Evolutionary conservation across 2,797 vertebrate genomes (phyloP).

Genomic region (Centroberyx gerrardi): DNA sequence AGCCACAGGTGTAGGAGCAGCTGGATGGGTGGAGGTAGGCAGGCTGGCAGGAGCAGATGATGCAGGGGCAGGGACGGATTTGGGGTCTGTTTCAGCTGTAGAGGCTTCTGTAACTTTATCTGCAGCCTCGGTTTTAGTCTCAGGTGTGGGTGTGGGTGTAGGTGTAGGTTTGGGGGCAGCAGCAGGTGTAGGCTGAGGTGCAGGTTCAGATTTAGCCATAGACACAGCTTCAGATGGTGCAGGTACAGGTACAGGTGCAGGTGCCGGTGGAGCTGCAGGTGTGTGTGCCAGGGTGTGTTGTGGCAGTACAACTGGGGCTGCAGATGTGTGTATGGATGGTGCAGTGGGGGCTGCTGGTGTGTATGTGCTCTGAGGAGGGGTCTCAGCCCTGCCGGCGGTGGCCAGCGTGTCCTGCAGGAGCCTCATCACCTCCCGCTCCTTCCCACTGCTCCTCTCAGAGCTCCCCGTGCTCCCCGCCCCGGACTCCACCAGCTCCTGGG

Average conservation of each 20-base stretch:
- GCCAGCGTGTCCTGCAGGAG: conserved; percentile 96
- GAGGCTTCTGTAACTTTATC: conserved; percentile 42
- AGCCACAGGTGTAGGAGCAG: conserved; percentile 40
- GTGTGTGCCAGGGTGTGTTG: conserved; percentile 54
- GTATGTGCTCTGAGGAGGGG: conserved; percentile 53
- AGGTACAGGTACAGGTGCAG: background rate
- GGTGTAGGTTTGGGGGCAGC: conserved; percentile 30
- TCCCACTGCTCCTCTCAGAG: conserved; percentile 85
- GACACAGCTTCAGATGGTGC: conserved; percentile 29
- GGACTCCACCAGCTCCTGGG: conserved; percentile 97
- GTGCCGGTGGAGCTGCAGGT: conserved; percentile 18
- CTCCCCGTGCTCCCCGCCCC: conserved; percentile 90
- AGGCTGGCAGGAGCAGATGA: conserved; percentile 20
- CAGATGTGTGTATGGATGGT: conserved; percentile 12
- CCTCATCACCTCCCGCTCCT: conserved; percentile 97
- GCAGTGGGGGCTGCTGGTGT: conserved; percentile 13
- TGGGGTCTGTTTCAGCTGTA: conserved; percentile 13
- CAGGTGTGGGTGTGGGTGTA: conserved; percentile 25
- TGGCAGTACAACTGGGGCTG: conserved; percentile 51
- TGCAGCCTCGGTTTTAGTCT: conserved; percentile 45
- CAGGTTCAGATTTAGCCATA: conserved; percentile 28
- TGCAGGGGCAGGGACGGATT: conserved; percentile 17
- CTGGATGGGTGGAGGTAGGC: conserved; percentile 32
- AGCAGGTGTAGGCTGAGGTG: conserved; percentile 35
- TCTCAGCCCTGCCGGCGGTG: conserved; percentile 80